Percentiles rank a stretch among this genome's conserved stretches.
Evolutionary conservation across 2,797 vertebrate species (phyloP).

Genomic region (Oryzias dopingdopingensis): DNA sequence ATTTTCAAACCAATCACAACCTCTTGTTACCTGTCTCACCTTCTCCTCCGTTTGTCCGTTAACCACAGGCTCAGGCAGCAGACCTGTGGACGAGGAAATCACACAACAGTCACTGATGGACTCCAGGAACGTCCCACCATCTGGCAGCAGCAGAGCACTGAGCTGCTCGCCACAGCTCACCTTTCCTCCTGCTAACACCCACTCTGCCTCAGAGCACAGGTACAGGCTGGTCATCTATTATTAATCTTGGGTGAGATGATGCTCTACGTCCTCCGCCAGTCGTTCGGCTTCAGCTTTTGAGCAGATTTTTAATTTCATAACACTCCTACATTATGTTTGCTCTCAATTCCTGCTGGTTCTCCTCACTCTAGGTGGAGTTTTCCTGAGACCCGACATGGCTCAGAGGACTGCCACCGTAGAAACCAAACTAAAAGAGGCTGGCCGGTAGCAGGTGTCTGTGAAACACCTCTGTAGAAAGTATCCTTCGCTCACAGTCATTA

Average conservation of each 20-base stretch:
- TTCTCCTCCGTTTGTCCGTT: conserved; percentile 86
- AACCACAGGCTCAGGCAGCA: conserved; percentile 84
- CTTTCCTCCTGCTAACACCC: conserved; percentile 50
- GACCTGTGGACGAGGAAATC: conserved; percentile 72
- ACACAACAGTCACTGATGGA: conserved; percentile 23
- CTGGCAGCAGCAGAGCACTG: conserved; percentile 21
- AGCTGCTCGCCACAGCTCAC: conserved; percentile 36
- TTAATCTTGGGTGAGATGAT: too few relatives aligned
- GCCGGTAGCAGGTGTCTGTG: conserved; percentile 64
- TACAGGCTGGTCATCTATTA: conserved; percentile 57
- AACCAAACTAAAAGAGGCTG: conserved; percentile 69
- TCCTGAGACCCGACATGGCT: conserved; percentile 36
- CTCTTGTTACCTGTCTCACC: conserved; percentile 73
- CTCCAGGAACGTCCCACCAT: neutral
- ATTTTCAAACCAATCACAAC: conserved; percentile 9
- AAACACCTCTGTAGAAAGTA: conserved; percentile 58
- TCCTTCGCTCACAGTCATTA: conserved; percentile 11
- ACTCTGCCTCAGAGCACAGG: conserved; percentile 57
- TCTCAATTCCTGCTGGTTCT: conserved; percentile 12
- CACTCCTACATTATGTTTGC: too few relatives aligned
- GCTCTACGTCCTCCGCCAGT: too few relatives aligned
- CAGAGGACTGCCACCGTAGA: conserved; percentile 70
- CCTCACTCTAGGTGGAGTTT: conserved; percentile 36
- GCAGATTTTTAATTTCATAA: too few relatives aligned
- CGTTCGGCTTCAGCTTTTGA: too few relatives aligned